Evolutionary conservation across 2,113 vertebrate genomes (phyloP).

Genomic region (Laterallus jamaicensis): DNA sequence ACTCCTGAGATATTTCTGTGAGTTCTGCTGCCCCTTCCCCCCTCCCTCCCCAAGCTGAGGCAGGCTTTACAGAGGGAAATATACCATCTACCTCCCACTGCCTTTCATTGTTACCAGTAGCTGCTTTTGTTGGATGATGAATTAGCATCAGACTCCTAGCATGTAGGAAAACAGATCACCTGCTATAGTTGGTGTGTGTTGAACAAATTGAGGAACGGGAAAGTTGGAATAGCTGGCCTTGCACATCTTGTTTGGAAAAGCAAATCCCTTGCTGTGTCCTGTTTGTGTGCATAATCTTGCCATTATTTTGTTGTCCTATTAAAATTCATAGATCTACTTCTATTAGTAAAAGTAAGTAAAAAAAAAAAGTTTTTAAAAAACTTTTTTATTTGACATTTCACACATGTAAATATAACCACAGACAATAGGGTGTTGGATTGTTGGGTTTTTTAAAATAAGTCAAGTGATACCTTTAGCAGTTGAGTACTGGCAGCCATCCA

Average conservation of each 20-base stretch:
- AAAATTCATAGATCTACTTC: background rate
- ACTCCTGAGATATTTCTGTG: background rate
- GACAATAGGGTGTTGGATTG: too few species aligned
- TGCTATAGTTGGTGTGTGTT: background rate
- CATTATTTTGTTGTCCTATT: background rate
- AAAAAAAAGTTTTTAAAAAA: background rate
- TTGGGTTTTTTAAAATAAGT: background rate
- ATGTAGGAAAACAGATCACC: background rate
- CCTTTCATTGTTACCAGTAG: background rate
- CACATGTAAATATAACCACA: background rate
- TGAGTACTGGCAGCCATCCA: background rate
- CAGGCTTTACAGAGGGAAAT: background rate
- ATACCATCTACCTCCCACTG: background rate
- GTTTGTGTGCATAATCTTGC: background rate
- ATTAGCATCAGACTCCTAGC: background rate
- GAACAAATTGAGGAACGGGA: background rate
- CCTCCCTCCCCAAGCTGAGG: background rate
- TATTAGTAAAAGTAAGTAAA: background rate
- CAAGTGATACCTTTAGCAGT: background rate
- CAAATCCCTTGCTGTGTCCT: background rate
- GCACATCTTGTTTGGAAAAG: background rate
- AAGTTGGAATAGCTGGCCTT: background rate
- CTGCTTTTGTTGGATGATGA: background rate
- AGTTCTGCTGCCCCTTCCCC: too few species aligned
- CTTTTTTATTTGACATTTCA: background rate